phyloP scores from a whole-genome alignment of 2,888 invertebrate genomes.

The Dyspetes luteomarginatus region DNA sequence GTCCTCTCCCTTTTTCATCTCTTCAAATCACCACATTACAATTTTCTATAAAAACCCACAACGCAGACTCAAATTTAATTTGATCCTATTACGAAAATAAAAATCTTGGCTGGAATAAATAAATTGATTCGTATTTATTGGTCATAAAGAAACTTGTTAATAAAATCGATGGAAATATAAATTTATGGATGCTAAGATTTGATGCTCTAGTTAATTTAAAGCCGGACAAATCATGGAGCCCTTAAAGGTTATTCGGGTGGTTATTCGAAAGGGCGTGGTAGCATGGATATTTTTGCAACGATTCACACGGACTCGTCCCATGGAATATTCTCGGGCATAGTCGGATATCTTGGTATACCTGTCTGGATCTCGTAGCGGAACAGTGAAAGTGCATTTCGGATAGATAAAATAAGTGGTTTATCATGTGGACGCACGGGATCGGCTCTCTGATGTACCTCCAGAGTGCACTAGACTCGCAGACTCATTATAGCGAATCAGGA shows the following conservation, averaged over 20 bases:
- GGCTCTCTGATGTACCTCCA: slow-evolving; percentile 22
- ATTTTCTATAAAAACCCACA: background rate
- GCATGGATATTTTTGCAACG: background rate
- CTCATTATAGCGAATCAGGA: slow-evolving; percentile 78
- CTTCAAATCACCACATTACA: background rate
- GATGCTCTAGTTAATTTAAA: too few species aligned
- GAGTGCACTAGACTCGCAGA: slow-evolving; percentile 26
- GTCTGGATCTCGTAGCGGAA: slow-evolving; percentile 75
- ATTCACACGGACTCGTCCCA: background rate
- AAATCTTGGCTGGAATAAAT: background rate
- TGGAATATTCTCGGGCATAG: background rate
- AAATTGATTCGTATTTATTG: background rate
- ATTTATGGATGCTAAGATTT: too few species aligned
- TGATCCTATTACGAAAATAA: slow-evolving; percentile 5
- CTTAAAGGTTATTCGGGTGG: background rate
- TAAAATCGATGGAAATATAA: too few species aligned
- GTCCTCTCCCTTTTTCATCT: slow-evolving; percentile 19
- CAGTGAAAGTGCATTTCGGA: slow-evolving; percentile 79
- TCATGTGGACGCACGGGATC: slow-evolving; percentile 70
- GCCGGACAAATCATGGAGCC: too few species aligned
- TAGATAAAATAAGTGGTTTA: slow-evolving; percentile 80
- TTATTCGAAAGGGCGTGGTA: background rate
- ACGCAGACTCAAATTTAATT: background rate
- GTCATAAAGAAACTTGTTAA: background rate
- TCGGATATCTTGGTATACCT: slow-evolving; percentile 9